Evolutionary conservation across 2,888 invertebrate genomes (phyloP), one percentile per base, ranked within the genome.

Genomic region (Eurois occulta): DNA sequence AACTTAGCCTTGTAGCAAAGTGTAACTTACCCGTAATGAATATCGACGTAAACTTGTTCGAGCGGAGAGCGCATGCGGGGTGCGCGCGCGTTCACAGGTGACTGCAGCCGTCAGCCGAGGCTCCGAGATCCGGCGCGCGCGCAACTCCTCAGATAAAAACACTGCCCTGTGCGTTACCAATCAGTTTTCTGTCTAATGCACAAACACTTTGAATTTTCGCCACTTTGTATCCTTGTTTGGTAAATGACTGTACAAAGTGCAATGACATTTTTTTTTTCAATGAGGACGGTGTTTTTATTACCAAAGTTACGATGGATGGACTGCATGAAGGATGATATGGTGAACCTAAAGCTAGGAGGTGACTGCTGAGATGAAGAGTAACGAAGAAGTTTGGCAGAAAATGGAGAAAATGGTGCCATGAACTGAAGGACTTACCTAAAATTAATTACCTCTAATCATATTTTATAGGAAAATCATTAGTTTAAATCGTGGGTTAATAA

Each of bases 71-170:
- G 88, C 87, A 79, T 82, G 89, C 82, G 78, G 21, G 58, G 66
- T 66, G 78, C 84, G 77, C 84, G 89, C 89, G 85, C 86, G 89
- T 83, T 87, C 89, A 87, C 90, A 89, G 88, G 84, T 83, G 85
- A 91, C 91, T 89, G 90, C 83, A 67, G 76, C 13, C 41, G 67
- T 35, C n/a, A 72, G 66, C 64, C 28, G 43, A 35, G 28, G 38
- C 72, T 28, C 35, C 16, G 48, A 43, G 41, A 43, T 13, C 52
- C 80, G 74, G 73, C 76, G 86, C 83, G 80, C 83, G 78, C 83
- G 84, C 87, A 83, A 69, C 71, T 72, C 18, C 72, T 75, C 75
- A 72, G 87, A 88, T 87, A 83, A 83, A 83, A 83, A 81, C 80
- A 80, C 48, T 71, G 72, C 77, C 77, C 81, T 66, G 35, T 73